Conservation (phyloP, 2,113 vertebrate genomes). For the Sciurus niger region DNA sequence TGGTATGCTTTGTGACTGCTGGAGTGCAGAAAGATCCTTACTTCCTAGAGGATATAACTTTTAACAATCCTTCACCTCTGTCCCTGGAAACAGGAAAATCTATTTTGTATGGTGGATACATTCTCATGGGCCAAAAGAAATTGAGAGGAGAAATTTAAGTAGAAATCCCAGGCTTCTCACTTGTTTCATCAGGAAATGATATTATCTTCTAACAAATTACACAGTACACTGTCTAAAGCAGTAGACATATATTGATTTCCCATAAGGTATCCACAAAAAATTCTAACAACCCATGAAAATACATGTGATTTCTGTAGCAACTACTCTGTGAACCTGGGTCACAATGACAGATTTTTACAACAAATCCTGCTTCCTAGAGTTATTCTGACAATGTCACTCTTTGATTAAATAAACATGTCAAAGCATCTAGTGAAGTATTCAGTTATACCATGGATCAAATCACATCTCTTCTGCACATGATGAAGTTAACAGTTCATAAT, state of each 20-base stretch:
- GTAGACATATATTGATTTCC: background rate
- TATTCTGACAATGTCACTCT: constrained; percentile 31
- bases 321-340: background rate
- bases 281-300: background rate
- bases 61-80: too few species aligned
- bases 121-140: too few species aligned
- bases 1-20: too few species aligned
- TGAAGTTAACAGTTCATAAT: too few species aligned
- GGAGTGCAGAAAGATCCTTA: too few species aligned
- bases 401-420: background rate
- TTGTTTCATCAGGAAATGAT: background rate
- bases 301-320: background rate
- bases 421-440: background rate
- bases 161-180: too few species aligned
- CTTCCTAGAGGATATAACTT: too few species aligned
- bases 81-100: too few species aligned
- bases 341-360: constrained; percentile 14
- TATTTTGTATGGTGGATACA: too few species aligned
- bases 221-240: background rate
- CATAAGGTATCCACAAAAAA: background rate
- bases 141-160: background rate
- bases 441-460: too few species aligned
- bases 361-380: constrained; percentile 16
- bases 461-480: too few species aligned
- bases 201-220: background rate